Base-by-base conservation (phyloP, 2,113 vertebrate genomes). In the Brachyistius frenatus region DNA sequence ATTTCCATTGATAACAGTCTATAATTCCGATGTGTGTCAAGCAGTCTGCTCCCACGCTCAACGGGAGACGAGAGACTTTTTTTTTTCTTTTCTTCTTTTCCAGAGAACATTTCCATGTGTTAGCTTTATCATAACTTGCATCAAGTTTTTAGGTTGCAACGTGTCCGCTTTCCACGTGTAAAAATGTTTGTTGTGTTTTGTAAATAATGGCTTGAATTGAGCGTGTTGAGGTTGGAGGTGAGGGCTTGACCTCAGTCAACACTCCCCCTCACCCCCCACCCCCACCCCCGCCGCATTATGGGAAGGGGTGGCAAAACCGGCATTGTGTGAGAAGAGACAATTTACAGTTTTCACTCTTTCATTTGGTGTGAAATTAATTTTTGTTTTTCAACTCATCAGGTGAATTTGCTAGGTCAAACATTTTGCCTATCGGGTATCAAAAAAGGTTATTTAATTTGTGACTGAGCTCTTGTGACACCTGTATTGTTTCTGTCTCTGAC, bases 121-220 rank as follows among this genome's bases (percentile, higher is more conserved):
- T 96, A 90, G 93, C 95, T 96, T 88, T 95, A 95, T 96, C 97
- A 98, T 98, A 96, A 99, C 98, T 99, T 99, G 97, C 97, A 99
- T 99, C 98, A 99, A 99, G 98, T 99, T 99, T 95, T 97, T 96
- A 95, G 94, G 96, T 97, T 87, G 69, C 83, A 86, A 95, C 91
- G 95, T 95, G 95, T 96, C 96, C 60, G 88, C 87, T 92, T 95
- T 91, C 95, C 96, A 94, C 94, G 88, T 97, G 96, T 98, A 98
- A 96, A 97, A 97, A 96, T 96, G 84, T 96, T 93, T 95, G 94
- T 96, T 96, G 85, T 94, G 94, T 95, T 96, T 94, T 98, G 97
- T 98, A 98, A 96, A 98, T 98, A 98, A 92, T 2, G 65, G 82
- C 93, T 88, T 89, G 83, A 82, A 60, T 70, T 84, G 84, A 95